Evolutionary conservation across 1,140 invertebrate species (phyloP).

Genomic region (Eubasilissa regina): DNA sequence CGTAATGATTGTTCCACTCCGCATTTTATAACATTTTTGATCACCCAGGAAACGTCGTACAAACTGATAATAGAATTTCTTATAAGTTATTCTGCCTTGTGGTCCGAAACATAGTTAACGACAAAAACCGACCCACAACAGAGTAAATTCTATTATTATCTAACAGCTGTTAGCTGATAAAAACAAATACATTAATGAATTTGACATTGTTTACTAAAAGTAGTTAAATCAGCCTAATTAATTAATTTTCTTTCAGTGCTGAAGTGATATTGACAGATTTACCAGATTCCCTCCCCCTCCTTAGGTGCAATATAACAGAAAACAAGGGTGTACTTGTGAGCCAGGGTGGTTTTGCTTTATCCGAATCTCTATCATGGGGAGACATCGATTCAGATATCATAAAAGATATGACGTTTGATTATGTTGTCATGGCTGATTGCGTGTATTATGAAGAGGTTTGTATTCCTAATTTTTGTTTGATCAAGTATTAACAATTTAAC

Average conservation of each 20-base stretch:
- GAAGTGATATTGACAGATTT: conserved; percentile 82
- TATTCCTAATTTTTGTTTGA: neutral
- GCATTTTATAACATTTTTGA: no score
- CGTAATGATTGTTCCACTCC: neutral
- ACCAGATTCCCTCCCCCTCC: conserved; percentile 76
- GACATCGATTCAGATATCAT: conserved; percentile 70
- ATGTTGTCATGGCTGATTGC: conserved; percentile 81
- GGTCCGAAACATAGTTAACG: no score
- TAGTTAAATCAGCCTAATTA: no score
- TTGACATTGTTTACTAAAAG: no score
- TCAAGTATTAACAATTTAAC: no score
- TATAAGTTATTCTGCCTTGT: neutral
- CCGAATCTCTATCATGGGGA: conserved; percentile 77
- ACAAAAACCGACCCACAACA: no score
- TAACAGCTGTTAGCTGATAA: no score
- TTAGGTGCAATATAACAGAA: conserved; percentile 77
- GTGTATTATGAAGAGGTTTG: conserved; percentile 83
- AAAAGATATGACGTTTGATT: conserved; percentile 72
- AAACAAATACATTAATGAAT: no score
- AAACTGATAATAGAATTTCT: no score
- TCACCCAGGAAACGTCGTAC: no score
- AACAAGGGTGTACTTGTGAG: conserved; percentile 74
- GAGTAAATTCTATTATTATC: no score
- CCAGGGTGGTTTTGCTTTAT: conserved; percentile 73
- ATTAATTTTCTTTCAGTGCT: conserved; percentile 70